These are phyloP conservation scores for Frankliniella fusca DNA, from an alignment of 2,888 invertebrate genomes.

Conservation along the genomic window DNA sequence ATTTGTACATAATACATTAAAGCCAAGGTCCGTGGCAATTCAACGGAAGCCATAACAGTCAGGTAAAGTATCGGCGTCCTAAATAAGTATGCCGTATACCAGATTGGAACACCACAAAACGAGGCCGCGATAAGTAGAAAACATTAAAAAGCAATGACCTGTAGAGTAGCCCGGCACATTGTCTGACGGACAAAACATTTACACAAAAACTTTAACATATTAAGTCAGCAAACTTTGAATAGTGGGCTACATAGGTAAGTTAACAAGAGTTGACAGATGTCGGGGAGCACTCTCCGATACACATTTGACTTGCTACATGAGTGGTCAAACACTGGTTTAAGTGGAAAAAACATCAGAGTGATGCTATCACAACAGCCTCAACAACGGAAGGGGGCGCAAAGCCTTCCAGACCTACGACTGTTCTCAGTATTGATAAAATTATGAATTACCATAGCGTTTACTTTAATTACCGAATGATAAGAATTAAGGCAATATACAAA, in stretches of 20 bases:
- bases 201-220: background rate
- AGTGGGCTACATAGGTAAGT: background rate
- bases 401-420: background rate
- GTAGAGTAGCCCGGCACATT: too few species aligned
- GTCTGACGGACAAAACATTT: background rate
- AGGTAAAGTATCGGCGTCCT: background rate
- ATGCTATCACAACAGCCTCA: slow-evolving; percentile 24
- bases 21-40: slow-evolving; percentile 16
- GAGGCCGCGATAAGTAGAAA: too few species aligned
- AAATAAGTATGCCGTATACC: slow-evolving; percentile 9
- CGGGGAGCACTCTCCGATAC: slow-evolving; percentile 9
- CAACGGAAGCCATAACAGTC: slow-evolving; percentile 24
- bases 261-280: background rate
- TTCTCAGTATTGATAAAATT: background rate
- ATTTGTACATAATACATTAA: slow-evolving; percentile 27
- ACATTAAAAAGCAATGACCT: too few species aligned
- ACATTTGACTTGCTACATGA: slow-evolving; percentile 17
- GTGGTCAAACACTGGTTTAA: background rate
- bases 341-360: slow-evolving; percentile 14
- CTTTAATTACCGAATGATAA: slow-evolving; percentile 19
- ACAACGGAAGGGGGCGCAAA: background rate
- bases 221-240: background rate
- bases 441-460: slow-evolving; percentile 16
- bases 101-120: background rate
- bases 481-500: slow-evolving; percentile 23